These are phyloP conservation scores for Scaptomyza tumidula DNA, from an alignment of 2,888 invertebrate genomes.

Conservation along the genomic window DNA sequence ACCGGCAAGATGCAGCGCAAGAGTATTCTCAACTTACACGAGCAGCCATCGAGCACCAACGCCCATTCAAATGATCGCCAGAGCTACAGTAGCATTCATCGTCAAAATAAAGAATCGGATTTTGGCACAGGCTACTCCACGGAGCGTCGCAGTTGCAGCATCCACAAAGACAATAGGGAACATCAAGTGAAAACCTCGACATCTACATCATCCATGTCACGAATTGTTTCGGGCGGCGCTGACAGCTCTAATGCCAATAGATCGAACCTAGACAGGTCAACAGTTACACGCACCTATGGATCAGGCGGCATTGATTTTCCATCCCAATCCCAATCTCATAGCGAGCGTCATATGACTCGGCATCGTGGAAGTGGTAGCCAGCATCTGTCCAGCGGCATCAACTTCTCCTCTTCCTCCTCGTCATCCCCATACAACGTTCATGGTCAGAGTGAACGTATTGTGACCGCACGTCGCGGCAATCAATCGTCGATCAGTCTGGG, in stretches of 20 bases:
- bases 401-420: conserved; percentile 71
- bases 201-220: conserved; percentile 60
- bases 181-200: conserved; percentile 50
- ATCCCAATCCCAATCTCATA: conserved; percentile 57
- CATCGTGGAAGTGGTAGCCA: conserved; percentile 56
- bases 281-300: conserved; percentile 57
- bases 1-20: conserved; percentile 91
- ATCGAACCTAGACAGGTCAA: conserved; percentile 52
- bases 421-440: conserved; percentile 58
- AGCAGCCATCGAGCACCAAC: conserved; percentile 88
- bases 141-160: conserved; percentile 64
- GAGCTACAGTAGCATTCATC: conserved; percentile 92
- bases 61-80: conserved; percentile 89
- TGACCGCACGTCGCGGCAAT: conserved; percentile 86
- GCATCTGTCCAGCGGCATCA: conserved; percentile 67
- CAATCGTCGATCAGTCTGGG: conserved; percentile 91
- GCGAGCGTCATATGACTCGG: conserved; percentile 51
- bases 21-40: conserved; percentile 91
- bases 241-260: conserved; percentile 34
- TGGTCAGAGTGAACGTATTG: conserved; percentile 72
- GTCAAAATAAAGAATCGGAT: conserved; percentile 87
- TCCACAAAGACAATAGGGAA: conserved; percentile 71
- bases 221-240: conserved; percentile 55
- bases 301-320: conserved; percentile 64
- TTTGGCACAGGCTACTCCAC: conserved; percentile 58